Evolutionary conservation across 2,113 vertebrate species (phyloP).

Genomic region (Sisor rabdophorus): DNA sequence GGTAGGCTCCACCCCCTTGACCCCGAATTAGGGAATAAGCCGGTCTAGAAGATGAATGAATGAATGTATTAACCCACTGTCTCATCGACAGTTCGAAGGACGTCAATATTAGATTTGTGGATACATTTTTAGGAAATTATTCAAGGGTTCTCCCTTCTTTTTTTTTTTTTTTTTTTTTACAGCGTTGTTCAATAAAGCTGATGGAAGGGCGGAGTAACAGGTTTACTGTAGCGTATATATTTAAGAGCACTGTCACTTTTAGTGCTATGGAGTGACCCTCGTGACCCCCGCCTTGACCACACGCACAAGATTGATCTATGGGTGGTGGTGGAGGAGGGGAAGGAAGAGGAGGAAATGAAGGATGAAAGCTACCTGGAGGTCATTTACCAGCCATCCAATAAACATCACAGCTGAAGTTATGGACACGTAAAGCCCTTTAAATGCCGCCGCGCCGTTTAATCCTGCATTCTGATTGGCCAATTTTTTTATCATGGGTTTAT

Average conservation of each 20-base stretch:
- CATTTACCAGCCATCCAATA: constrained; percentile 1
- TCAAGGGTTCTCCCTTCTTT: too few relatives aligned
- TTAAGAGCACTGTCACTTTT: background rate
- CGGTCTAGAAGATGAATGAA: too few relatives aligned
- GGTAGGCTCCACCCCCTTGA: too few relatives aligned
- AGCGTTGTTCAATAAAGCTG: background rate
- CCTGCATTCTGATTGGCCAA: background rate
- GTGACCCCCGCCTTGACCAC: constrained; percentile 6
- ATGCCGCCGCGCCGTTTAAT: background rate
- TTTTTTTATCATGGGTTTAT: background rate
- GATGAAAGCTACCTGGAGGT: background rate
- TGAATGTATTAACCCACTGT: background rate
- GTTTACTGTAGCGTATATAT: background rate
- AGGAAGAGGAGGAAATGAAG: background rate
- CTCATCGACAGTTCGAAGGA: background rate
- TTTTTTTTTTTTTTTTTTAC: background rate
- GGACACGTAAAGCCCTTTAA: background rate
- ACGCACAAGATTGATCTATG: constrained; percentile 5
- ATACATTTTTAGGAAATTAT: background rate
- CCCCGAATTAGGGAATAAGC: too few relatives aligned
- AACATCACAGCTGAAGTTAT: background rate
- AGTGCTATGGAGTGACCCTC: background rate
- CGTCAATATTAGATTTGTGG: background rate
- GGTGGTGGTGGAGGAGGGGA: background rate
- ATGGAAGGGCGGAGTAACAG: background rate